Conservation (phyloP, 2,888 invertebrate genomes). For the Dysmachus trigonus region DNA sequence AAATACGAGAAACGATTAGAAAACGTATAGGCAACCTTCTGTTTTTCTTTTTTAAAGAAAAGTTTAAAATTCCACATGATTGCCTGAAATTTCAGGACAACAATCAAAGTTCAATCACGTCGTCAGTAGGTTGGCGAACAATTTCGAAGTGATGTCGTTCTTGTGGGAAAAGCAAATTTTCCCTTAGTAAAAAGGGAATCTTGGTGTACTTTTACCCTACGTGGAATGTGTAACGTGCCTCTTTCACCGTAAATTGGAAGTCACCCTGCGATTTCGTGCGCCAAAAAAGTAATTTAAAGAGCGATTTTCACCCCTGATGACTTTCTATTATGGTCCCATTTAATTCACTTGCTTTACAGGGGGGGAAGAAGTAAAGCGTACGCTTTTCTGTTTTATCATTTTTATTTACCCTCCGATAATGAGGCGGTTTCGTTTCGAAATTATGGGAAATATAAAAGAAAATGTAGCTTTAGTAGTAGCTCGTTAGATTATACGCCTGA, state of each 20-base stretch:
- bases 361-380: neutral
- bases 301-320: slow-evolving; percentile 1
- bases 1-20: no score
- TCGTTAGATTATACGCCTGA: neutral
- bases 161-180: neutral
- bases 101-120: neutral
- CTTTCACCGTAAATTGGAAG: neutral
- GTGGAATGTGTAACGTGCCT: neutral
- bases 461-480: neutral
- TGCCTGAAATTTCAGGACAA: neutral
- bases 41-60: no score
- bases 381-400: slow-evolving; percentile 2
- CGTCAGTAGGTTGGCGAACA: neutral
- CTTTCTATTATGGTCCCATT: slow-evolving; percentile 14
- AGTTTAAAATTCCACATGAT: no score
- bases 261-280: neutral
- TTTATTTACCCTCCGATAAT: slow-evolving; percentile 13
- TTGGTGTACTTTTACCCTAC: neutral
- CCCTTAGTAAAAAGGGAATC: neutral
- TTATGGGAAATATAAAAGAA: neutral
- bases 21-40: no score
- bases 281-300: slow-evolving; percentile 18
- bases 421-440: neutral
- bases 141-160: neutral
- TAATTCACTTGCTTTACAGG: slow-evolving; percentile 5